Base-by-base conservation (phyloP, 2,797 vertebrate species). In the Alcedo quadribrachys region DNA sequence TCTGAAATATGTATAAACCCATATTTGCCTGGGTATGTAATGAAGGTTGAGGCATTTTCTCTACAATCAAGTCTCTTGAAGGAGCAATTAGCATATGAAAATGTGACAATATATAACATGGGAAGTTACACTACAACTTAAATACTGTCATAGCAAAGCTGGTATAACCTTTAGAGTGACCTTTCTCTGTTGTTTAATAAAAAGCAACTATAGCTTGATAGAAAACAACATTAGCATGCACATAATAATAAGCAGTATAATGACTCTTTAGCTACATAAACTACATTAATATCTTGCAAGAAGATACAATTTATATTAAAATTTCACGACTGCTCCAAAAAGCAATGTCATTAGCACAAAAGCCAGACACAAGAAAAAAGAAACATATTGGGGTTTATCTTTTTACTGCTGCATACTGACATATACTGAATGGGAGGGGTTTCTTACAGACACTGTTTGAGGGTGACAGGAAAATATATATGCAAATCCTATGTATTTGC, bases 71-170 rank as follows among this genome's bases (percentile, higher is more conserved):
- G 50, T 90, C 86, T 81, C 37, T 70, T 75, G 55, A 81, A 91
- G 43, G 32, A 95, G 66, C 32, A 90, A 85, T 88, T 95, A 87
- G 51, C 63, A 94, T 25, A 83, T 78, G 73, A 90, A 95, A 92
- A 93, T 54, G 73, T 43, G 55, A 69, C 62, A 78, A 65, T 85
- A 42, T 85, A 85, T 11, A 83, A 32, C 45, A 80, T 27, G 21
- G n/a, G 61, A 87, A 85, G 67, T 91, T 87, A 25, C 40, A 62
- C 28, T 83, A 61, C 55, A 74, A 55, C 32, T 87, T 79, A 85
- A 90, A 74, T 84, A 73, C n/a, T 91, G 84, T 69, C n/a, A 80
- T 63, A 77, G 27, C 37, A 90, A 93, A 79, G 54, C 22, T 89
- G 12, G 12, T 54, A 65, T 81, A 92, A 91, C 51, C 50, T 94